Base-by-base conservation (phyloP, 2,888 invertebrate species). In the Odontocolon sp. region DNA sequence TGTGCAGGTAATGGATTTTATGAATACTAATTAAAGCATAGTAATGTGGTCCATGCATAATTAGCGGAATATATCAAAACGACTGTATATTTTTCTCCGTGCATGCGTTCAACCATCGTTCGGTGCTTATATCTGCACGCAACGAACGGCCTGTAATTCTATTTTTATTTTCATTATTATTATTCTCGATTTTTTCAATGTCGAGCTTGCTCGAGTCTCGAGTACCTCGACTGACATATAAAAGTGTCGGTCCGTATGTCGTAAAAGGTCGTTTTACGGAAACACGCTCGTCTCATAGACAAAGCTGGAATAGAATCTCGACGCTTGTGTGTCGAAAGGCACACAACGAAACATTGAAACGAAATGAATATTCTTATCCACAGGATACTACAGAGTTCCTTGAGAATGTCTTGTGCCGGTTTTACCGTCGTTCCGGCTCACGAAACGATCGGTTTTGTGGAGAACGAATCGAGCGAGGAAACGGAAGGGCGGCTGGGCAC, bases 291-390 rank as follows among this genome's bases (percentile, higher is more conserved):
- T 38, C 50, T 21, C 18, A 23, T 38, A 21, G 36, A 23, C 56
- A 57, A 57, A 18, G 36, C n/a, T 36, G 21, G 56, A 56, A 38
- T 8, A 23, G 54, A 2, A 1, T 36, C 11, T 5, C n/a, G n/a
- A n/a, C 38, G 21, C n/a, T 8, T 8, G 36, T 26, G 56, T 57
- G 3, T 33, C 3, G n/a, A 11, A n/a, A 33, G 33, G 38, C 38
- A 23, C 16, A 6, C 4, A 14, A 5, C 14, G 38, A 21, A 56
- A 56, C 9, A 31, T 42, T 36, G 42, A 68, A 57, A 56, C 18
- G 23, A 31, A 68, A 68, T 68, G 54, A 52, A 52, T 64, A 64
- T 64, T 64, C 64, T 38, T 8, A 64, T 52, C 33, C 14, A 26
- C 50, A 26, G 64, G 36, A 38, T 40, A 26, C 50, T 42, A 28